Base-by-base conservation (phyloP, 2,888 invertebrate species). In the Rhingia campestris region DNA sequence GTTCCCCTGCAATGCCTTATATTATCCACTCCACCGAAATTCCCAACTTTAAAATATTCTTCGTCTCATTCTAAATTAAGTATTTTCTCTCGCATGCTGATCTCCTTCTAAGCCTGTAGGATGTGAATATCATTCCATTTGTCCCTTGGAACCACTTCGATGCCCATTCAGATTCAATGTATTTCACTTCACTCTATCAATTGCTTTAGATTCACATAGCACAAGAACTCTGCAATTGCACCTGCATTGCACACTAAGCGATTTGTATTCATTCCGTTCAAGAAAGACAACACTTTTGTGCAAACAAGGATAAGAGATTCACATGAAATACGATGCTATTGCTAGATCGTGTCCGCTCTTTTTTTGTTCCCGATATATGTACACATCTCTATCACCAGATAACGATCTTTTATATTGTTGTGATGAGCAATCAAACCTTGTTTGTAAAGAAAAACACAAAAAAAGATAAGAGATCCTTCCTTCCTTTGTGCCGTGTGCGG, bases 401-500 rank as follows among this genome's bases (percentile, higher is more conserved):
- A 84, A 84, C 69, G 43, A 84, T 84, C 84, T 39, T 74, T 74
- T 53, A 64, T 70, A 80, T 84, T 84, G 84, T 80, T 80, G 59
- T 84, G 80, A 84, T 84, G 84, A 80, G 84, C 84, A 69, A 80
- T 84, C 84, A 80, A 58, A 70, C 84, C 70, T 80, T 84, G 67
- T 80, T 74, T 80, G 63, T 47, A n/a, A n/a, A 59, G 64, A 12
- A 32, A 39, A 69, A 47, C 32, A 47, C 49, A 53, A 66, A 58
- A 56, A 66, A 47, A 43, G 80, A 84, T 84, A 70, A 80, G 74
- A 80, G 64, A 59, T 84, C 80, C 64, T 74, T 79, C 30, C 53
- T 63, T 79, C 58, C 58, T 47, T 56, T n/a, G 69, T 82, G 84
- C 45, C 22, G 22, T 22, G 22, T 22, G 22, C 22, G 22, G 22